Evolutionary conservation across 92 coral and sea anemone genomes (phyloP), one percentile per base, ranked within the genome.

Genomic region (Epizoanthus rinbou): DNA sequence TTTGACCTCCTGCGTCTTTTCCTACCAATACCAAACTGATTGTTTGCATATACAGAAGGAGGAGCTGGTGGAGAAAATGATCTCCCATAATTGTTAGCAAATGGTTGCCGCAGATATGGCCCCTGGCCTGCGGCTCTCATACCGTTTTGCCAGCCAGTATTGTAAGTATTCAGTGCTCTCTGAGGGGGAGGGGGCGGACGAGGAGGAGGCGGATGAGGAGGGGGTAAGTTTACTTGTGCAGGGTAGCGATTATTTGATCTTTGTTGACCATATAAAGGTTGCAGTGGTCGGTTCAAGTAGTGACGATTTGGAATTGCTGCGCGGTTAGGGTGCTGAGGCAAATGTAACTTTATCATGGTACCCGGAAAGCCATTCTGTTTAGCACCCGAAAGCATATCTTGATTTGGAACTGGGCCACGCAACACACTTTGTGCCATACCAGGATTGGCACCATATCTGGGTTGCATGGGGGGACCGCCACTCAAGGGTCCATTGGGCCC

Each of bases 321-420:
- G 11, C 19, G 3, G 31, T 19, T 76, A 3, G 69, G 8, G 13
- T 39, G 82, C 22, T 39, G 82, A 39, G 82, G 82, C 39, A 21
- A 11, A 8, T 62, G 82, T 17, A 78, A 70, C 58, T 60, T 78
- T 78, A 78, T 78, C 82, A 78, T 78, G 10, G 82, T 35, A 22
- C 82, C 71, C 0, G 71, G 82, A 78, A 78, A 78, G 16, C 82
- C 71, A 78, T 62, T 78, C 59, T 69, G 70, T 10, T 50, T 50
- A 50, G 15, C 54, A 50, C 54, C 54, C 3, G 54, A 50, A 50
- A 50, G 54, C 54, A 50, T 50, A 9, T 10, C 54, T 8, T 10
- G 53, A 47, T 47, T 47, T 78, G 52, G 39, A 78, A 11, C 64
- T 18, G 82, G 41, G 15, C 41, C 13, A 39, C 45, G 57, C 71